Base-by-base conservation (phyloP, 2,888 invertebrate genomes). In the Drosophila robusta region DNA sequence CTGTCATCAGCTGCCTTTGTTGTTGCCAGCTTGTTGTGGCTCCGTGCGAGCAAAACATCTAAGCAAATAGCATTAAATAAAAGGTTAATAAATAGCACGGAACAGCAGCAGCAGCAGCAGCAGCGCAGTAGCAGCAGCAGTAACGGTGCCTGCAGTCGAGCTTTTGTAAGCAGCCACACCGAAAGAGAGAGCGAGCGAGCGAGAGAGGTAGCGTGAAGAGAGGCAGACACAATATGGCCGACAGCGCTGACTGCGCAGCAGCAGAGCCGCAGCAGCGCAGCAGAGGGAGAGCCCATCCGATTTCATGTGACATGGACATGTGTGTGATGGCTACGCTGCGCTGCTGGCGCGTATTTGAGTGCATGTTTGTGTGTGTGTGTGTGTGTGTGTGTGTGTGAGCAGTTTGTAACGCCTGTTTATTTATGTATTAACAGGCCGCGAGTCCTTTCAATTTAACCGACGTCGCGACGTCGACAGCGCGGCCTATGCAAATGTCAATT, bases 401-500 rank as follows among this genome's bases (percentile, higher is more conserved):
- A 70, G 75, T 72, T 78, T 76, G 88, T 87, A 87, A 85, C 84
- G 84, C 88, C 87, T 84, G 83, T 67, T 87, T 84, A 87, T 78
- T 84, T 84, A 87, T 84, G 86, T 75, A 84, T 68, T 65, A 58
- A 57, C 60, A 22, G 70, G 47, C 68, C 62, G 62, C 47, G 68
- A 74, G 70, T 85, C 88, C 80, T 88, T 86, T 86, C 77, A 83
- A 83, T 83, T 88, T 68, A 80, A 83, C 80, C 84, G 80, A 68
- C 80, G 60, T 56, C 64, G 68, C 58, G 58, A 64, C 67, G 58
- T 60, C 69, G 58, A 63, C 79, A 69, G 64, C 60, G 66, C 75
- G 50, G 67, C 65, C 77, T 69, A 89, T 84, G 86, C 89, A 89
- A 86, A 89, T 89, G 86, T 86, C 86, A 86, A 89, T 89, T 89